These are phyloP conservation scores for Scopus umbretta DNA, from an alignment of 2,113 vertebrate species.

Conservation along the genomic window DNA sequence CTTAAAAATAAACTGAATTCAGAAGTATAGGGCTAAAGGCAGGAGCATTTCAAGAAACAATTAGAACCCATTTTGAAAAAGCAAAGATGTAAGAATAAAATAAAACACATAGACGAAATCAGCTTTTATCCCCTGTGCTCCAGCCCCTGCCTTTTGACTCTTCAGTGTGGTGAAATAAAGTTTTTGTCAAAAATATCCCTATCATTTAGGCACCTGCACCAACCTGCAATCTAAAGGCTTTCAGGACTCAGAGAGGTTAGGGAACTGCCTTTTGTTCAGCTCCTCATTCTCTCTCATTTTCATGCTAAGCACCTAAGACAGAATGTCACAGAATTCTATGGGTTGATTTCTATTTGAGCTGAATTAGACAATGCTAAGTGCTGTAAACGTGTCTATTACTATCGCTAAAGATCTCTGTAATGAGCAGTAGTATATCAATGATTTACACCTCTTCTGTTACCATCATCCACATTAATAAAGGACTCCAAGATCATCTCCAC, in stretches of 20 bases:
- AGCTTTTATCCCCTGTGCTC: neutral
- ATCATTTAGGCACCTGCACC: conserved; percentile 2
- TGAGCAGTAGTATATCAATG: neutral
- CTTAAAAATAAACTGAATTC: neutral
- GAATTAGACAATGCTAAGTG: neutral
- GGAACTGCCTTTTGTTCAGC: neutral
- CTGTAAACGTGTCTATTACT: neutral
- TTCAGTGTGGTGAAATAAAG: neutral
- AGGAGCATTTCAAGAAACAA: conserved; percentile 22
- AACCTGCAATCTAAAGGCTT: conserved; percentile 8
- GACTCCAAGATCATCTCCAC: neutral
- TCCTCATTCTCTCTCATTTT: neutral
- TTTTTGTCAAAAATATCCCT: neutral
- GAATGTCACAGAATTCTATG: neutral
- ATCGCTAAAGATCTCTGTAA: neutral
- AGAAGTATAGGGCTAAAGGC: neutral
- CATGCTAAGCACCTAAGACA: neutral
- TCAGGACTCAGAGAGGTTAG: neutral
- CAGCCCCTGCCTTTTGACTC: neutral
- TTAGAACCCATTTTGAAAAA: conserved; percentile 40
- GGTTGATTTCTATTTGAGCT: neutral
- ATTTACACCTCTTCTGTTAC: neutral
- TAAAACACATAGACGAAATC: conserved; percentile 5
- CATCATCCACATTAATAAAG: neutral
- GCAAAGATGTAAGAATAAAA: neutral